phyloP scores from a whole-genome alignment of 2,797 vertebrate genomes.

The Coendou prehensilis region DNA sequence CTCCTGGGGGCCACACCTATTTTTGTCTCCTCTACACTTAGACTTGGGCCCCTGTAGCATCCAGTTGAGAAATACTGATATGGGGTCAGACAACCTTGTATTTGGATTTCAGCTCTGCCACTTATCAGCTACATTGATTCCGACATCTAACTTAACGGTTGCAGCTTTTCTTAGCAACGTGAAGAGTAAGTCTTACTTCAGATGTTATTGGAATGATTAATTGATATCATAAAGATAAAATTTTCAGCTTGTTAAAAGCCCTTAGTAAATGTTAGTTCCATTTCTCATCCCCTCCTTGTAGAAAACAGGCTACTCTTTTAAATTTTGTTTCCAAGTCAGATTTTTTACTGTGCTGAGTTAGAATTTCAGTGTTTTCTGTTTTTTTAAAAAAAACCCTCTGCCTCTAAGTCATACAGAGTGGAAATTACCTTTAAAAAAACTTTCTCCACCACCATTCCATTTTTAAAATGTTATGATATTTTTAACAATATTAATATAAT shows the following conservation, averaged over 20 bases:
- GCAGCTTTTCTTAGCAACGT: not conserved
- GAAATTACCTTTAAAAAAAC: conserved; percentile 85
- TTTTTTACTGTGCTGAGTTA: conserved; percentile 77
- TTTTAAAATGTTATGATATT: conserved; percentile 89
- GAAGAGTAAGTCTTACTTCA: not conserved
- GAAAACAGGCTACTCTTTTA: not conserved
- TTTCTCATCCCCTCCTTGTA: not conserved
- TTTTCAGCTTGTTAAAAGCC: not conserved
- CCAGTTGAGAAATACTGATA: not conserved
- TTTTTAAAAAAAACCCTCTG: conserved; percentile 79
- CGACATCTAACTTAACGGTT: no score
- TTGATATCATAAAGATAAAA: not conserved
- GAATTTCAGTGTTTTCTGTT: conserved; percentile 77
- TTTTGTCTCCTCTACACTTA: not conserved
- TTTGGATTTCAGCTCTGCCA: not conserved
- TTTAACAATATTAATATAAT: conserved; percentile 92
- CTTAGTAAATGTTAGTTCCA: not conserved
- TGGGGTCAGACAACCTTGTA: not conserved
- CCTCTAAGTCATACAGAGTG: conserved; percentile 84
- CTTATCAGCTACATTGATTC: not conserved
- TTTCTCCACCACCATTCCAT: conserved; percentile 86
- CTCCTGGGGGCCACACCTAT: no score
- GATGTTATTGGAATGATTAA: not conserved
- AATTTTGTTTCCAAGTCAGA: conserved; percentile 65
- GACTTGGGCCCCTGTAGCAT: not conserved